phyloP scores from a whole-genome alignment of 2,888 invertebrate genomes.

The Heliconius charithonia region DNA sequence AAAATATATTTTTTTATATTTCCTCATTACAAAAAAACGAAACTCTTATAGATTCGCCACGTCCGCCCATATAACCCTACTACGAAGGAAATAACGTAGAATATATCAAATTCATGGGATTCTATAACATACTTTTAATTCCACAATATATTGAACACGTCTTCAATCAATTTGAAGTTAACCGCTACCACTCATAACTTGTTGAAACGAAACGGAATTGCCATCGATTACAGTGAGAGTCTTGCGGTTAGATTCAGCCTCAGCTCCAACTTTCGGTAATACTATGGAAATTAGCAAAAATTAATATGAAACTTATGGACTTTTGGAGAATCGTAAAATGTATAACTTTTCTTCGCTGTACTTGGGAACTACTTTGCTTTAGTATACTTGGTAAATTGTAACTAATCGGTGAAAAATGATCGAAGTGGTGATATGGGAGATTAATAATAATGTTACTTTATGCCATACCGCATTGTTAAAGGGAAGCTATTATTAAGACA shows the following conservation, averaged over 20 bases:
- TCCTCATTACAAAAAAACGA: too few species aligned
- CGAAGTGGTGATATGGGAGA: too few species aligned
- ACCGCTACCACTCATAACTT: constrained; percentile 18
- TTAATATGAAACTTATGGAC: constrained; percentile 39
- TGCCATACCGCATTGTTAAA: too few species aligned
- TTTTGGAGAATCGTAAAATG: background rate
- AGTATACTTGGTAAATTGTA: background rate
- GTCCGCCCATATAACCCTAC: too few species aligned
- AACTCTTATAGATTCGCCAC: too few species aligned
- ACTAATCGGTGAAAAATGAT: too few species aligned
- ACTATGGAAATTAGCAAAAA: constrained; percentile 45
- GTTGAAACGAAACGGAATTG: constrained; percentile 25
- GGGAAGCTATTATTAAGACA: too few species aligned
- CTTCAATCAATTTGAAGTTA: background rate
- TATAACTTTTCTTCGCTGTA: background rate
- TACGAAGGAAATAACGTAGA: background rate
- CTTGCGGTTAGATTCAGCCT: constrained; percentile 40
- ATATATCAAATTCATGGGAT: background rate
- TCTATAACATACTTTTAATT: background rate
- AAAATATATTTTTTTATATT: background rate
- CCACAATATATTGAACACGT: background rate
- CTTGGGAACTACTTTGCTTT: background rate
- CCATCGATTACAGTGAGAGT: constrained; percentile 34
- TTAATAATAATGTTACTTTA: too few species aligned
- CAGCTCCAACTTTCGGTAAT: constrained; percentile 38